Conservation (phyloP, 2,797 vertebrate species). For the Amniataba percoides region DNA sequence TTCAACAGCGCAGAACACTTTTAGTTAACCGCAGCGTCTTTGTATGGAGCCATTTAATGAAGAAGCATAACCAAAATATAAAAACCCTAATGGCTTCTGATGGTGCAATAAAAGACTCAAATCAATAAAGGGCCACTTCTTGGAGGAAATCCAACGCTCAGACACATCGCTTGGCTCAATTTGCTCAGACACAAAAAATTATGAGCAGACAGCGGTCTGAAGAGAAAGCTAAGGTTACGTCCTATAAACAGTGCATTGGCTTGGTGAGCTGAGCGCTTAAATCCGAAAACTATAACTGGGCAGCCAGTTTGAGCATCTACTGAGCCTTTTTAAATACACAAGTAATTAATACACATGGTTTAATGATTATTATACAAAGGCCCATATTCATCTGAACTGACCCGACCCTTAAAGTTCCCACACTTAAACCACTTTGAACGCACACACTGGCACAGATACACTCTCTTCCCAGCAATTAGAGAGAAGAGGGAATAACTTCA, state of each 20-base stretch:
- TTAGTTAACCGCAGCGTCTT: constrained; percentile 33
- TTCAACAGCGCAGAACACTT: constrained; percentile 36
- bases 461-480: constrained; percentile 1
- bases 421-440: constrained; percentile 30
- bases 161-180: constrained; percentile 56
- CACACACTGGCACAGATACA: neutral
- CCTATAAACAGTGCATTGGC: constrained; percentile 59
- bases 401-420: neutral
- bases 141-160: constrained; percentile 70
- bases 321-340: constrained; percentile 32
- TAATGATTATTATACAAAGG: constrained; percentile 49
- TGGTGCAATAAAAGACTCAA: constrained; percentile 71
- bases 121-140: constrained; percentile 71
- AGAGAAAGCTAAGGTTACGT: constrained; percentile 62
- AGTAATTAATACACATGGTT: constrained; percentile 52
- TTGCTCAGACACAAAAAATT: constrained; percentile 57
- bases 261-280: constrained; percentile 39
- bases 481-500: constrained; percentile 20
- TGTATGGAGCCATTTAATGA: constrained; percentile 55
- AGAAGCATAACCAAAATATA: constrained; percentile 56
- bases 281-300: constrained; percentile 25
- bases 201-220: constrained; percentile 51
- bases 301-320: constrained; percentile 4
- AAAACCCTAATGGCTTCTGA: constrained; percentile 62
- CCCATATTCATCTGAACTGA: constrained; percentile 34